Evolutionary conservation across 2,797 vertebrate species (phyloP).

Genomic region (Melanotaenia nigrans): DNA sequence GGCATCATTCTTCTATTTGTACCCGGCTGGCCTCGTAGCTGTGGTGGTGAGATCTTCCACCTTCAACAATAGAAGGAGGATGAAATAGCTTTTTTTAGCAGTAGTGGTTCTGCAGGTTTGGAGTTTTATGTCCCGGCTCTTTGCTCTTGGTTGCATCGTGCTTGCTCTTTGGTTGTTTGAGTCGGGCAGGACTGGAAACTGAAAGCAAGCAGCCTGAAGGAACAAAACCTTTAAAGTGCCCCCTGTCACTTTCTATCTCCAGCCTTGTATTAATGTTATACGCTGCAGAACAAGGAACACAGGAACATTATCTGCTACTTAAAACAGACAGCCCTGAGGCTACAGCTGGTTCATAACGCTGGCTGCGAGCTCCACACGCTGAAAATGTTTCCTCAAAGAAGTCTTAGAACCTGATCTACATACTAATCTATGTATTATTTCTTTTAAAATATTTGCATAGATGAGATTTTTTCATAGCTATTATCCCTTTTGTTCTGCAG

Average conservation of each 20-base stretch:
- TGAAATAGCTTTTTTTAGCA: too few species aligned
- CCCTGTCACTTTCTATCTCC: conserved; percentile 74
- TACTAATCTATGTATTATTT: not conserved
- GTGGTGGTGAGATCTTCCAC: too few species aligned
- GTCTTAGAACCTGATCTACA: not conserved
- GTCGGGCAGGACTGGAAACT: conserved; percentile 28
- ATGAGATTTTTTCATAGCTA: not conserved
- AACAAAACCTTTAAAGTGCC: conserved; percentile 62
- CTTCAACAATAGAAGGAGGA: too few species aligned
- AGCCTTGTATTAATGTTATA: conserved; percentile 44
- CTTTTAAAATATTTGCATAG: not conserved
- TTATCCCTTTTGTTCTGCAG: not conserved
- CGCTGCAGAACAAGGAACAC: conserved; percentile 35
- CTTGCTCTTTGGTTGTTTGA: conserved; percentile 35
- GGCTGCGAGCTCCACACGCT: not conserved
- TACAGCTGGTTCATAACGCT: conserved; percentile 19
- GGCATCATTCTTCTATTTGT: too few species aligned
- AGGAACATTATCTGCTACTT: conserved; percentile 51
- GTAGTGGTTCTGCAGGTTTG: too few species aligned
- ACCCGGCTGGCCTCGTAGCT: too few species aligned
- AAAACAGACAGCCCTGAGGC: conserved; percentile 43
- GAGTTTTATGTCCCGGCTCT: not conserved
- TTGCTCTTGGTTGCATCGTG: not conserved
- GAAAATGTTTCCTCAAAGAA: conserved; percentile 20
- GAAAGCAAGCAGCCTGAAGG: conserved; percentile 45